Conservation (phyloP, 1,140 invertebrate species). For the Solen grandis region DNA sequence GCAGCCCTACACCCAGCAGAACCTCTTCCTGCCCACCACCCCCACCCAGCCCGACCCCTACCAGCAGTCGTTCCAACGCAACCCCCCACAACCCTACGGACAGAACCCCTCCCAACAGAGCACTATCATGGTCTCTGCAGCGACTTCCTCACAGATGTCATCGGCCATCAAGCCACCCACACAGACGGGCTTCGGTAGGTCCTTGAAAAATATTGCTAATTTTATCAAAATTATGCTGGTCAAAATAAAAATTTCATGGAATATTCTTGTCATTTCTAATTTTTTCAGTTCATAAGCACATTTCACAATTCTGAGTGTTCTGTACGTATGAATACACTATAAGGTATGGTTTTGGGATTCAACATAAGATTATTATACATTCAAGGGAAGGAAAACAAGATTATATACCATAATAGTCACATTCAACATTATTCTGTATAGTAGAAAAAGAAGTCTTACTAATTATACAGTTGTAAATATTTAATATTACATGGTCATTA, state of each 20-base stretch:
- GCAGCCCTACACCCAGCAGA: slow-evolving; percentile 78
- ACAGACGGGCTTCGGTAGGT: slow-evolving; percentile 69
- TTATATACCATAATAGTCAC: too few species aligned
- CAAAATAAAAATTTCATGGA: background rate
- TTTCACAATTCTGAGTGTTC: background rate
- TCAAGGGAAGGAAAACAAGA: too few species aligned
- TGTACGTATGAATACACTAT: too few species aligned
- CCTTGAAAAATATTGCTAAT: too few species aligned
- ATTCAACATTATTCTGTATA: too few species aligned
- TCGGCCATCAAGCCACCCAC: slow-evolving; percentile 91
- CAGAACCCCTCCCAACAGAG: slow-evolving; percentile 86
- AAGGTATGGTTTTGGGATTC: too few species aligned
- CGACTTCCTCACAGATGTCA: slow-evolving; percentile 93
- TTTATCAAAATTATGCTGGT: background rate
- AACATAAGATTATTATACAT: too few species aligned
- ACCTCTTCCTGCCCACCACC: slow-evolving; percentile 74
- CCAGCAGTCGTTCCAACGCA: slow-evolving; percentile 82
- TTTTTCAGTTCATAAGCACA: background rate
- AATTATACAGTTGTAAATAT: too few species aligned
- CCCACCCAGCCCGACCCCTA: slow-evolving; percentile 72
- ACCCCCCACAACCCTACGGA: slow-evolving; percentile 68
- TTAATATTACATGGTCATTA: too few species aligned
- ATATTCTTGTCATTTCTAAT: background rate
- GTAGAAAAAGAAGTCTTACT: too few species aligned
- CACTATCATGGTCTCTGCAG: slow-evolving; percentile 93